phyloP scores from a whole-genome alignment of 2,888 invertebrate genomes.

The Caenorhabditis zanzibari region DNA sequence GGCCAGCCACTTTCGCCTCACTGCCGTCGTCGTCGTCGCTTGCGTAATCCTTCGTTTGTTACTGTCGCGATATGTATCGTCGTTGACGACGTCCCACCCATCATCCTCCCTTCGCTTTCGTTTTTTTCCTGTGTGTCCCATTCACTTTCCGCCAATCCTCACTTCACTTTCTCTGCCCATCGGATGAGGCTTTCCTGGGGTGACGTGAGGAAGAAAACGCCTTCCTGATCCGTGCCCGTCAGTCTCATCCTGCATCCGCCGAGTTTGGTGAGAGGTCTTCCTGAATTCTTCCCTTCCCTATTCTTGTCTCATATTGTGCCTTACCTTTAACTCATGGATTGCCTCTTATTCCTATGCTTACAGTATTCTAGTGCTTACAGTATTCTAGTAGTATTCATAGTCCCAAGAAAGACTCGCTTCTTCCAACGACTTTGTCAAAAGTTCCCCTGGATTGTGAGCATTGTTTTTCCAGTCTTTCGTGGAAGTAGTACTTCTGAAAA shows the following conservation, averaged over 20 bases:
- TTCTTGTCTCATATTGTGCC: not conserved
- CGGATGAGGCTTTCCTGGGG: slow-evolving; percentile 58
- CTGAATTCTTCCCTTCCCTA: slow-evolving; percentile 1
- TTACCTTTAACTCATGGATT: not conserved
- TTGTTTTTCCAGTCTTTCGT: too few relatives aligned
- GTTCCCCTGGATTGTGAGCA: too few relatives aligned
- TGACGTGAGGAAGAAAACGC: slow-evolving; percentile 50
- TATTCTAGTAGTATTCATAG: too few relatives aligned
- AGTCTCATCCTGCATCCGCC: slow-evolving; percentile 28
- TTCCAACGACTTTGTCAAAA: too few relatives aligned
- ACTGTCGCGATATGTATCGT: slow-evolving; percentile 64
- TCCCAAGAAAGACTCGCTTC: too few relatives aligned
- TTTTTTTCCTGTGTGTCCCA: slow-evolving; percentile 51
- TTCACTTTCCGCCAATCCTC: slow-evolving; percentile 63
- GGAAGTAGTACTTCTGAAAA: too few relatives aligned
- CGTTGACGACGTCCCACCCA: slow-evolving; percentile 46
- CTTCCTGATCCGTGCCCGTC: slow-evolving; percentile 52
- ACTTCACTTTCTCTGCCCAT: slow-evolving; percentile 64
- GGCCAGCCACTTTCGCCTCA: slow-evolving; percentile 61
- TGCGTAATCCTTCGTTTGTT: slow-evolving; percentile 62
- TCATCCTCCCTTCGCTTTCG: slow-evolving; percentile 56
- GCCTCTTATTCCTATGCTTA: not conserved
- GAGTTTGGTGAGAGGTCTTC: slow-evolving; percentile 44
- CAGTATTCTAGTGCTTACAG: not conserved
- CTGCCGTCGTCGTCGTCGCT: slow-evolving; percentile 57